Base-by-base conservation (phyloP, 2,797 vertebrate species). In the Scolopax rusticola region DNA sequence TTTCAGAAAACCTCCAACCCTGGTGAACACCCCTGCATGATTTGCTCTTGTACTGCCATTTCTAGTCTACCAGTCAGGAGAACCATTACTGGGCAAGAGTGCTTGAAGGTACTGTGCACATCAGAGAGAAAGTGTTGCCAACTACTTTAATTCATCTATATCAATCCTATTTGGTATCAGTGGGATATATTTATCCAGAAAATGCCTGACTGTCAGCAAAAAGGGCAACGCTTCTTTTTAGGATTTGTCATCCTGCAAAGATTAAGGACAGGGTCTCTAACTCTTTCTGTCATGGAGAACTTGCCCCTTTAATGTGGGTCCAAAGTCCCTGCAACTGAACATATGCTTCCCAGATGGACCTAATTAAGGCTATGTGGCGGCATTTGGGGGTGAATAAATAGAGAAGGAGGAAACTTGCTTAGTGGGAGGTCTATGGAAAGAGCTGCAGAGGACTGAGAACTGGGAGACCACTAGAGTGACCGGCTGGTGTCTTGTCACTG, bases 331-430 rank as follows among this genome's bases (percentile, higher is more conserved):
- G 60, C 41, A 81, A 74, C 28, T 33, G 86, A 96, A 80, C 93
- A 96, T 94, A 33, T 87, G 93, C 67, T 89, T 80, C 75, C 78
- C 96, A 97, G 90, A 84, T 87, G 78, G 47, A 94, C 80, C 63
- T 83, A 74, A 83, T 92, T 90, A 96, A 60, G 78, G 77, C 23
- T 97, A 63, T 79, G 40, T 94, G 81, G 84, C 1, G 1, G 56
- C 33, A 90, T 92, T 96, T 90, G 81, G 84, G 80, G 93, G 93
- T 94, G 90, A 96, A 90, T 84, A 95, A 94, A 89, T 41, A 93
- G 12, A 89, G 67, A 84, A 92, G 78, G 41, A 93, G 75, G 76
- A 96, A 96, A 91, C 60, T 89, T 91, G n/a, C 71, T 64, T 57
- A 40, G 89, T 91, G 76, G 92, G 90, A 96, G 86, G 90, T 95